Evolutionary conservation across 2,797 vertebrate genomes (phyloP).

Genomic region (Miichthys miiuy): DNA sequence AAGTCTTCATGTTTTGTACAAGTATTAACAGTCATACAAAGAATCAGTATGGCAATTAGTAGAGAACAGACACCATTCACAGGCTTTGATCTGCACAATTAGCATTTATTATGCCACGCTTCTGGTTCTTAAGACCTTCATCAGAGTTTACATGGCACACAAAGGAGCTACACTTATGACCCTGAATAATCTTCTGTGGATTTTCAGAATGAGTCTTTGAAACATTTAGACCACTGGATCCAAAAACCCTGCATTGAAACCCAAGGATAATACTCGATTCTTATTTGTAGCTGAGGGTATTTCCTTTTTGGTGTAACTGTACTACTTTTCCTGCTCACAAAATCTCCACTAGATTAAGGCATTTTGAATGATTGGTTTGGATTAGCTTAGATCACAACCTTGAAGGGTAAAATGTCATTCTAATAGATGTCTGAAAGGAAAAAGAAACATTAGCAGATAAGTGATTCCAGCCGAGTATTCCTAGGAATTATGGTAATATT

Average conservation of each 20-base stretch:
- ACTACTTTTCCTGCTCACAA: not conserved
- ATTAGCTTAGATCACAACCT: not conserved
- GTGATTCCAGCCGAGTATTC: not conserved
- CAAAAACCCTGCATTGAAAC: not conserved
- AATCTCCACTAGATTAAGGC: not conserved
- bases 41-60: not conserved
- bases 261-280: not conserved
- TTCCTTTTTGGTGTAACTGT: not conserved
- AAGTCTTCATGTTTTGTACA: not conserved
- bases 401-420: not conserved
- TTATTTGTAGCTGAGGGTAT: not conserved
- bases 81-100: conserved; percentile 17
- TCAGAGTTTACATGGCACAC: not conserved
- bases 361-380: not conserved
- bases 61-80: not conserved
- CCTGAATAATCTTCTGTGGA: not conserved
- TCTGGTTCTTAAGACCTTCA: not conserved
- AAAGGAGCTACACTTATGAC: not conserved
- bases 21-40: not conserved
- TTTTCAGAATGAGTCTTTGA: not conserved
- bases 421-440: not conserved
- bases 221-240: not conserved
- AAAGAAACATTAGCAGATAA: not conserved
- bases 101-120: not conserved
- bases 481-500: not conserved